These are phyloP conservation scores for Diplodus puntazzo DNA, from an alignment of 2,797 vertebrate genomes.

Conservation along the genomic window DNA sequence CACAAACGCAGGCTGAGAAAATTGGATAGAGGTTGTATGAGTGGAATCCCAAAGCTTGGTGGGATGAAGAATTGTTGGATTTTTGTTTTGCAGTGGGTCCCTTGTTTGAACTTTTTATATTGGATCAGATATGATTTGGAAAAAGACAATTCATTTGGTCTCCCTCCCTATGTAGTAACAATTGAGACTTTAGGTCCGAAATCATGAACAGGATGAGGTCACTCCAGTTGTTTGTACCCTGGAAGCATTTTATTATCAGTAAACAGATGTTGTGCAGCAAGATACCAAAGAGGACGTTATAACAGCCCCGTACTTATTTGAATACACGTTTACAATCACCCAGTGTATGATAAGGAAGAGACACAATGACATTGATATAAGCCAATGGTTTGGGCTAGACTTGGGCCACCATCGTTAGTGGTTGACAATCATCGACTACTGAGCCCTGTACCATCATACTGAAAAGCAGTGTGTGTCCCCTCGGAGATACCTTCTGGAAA, in stretches of 20 bases:
- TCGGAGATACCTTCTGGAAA: no score
- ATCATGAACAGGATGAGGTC: background rate
- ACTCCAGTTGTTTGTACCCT: background rate
- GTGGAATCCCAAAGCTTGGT: slow-evolving; percentile 3
- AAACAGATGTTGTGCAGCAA: background rate
- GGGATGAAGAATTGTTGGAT: background rate
- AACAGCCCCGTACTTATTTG: background rate
- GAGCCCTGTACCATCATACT: no score
- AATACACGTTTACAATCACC: background rate
- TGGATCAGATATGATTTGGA: slow-evolving; percentile 3
- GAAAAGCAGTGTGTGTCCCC: no score
- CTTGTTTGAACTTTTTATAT: slow-evolving; percentile 12
- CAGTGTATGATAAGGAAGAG: background rate
- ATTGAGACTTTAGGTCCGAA: background rate
- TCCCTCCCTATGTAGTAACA: background rate
- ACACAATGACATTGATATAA: no score
- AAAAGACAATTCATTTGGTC: background rate
- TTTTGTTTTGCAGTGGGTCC: background rate
- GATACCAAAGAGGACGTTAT: slow-evolving; percentile 5
- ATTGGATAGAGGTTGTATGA: slow-evolving; percentile 41
- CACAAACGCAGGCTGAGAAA: slow-evolving; percentile 25
- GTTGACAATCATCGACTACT: no score
- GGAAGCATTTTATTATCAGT: slow-evolving; percentile 12
- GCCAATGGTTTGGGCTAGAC: no score
- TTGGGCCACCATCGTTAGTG: no score